These are phyloP conservation scores for Myotis myotis DNA, from an alignment of 2,797 vertebrate species.

Conservation along the genomic window DNA sequence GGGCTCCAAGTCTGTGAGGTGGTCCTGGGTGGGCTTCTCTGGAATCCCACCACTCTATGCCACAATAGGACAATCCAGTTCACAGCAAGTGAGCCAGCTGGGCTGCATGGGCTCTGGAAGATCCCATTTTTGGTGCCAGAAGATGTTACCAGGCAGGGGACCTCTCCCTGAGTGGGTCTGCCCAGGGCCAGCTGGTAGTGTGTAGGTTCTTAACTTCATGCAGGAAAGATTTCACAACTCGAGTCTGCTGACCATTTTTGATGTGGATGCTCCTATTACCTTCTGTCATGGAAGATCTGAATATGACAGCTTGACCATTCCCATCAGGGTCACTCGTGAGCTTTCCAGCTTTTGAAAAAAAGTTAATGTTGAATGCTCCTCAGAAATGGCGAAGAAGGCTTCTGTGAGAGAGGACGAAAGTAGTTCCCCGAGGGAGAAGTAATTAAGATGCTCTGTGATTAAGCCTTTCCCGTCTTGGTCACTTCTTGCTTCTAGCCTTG, in stretches of 20 bases:
- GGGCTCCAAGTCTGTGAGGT: too few relatives aligned
- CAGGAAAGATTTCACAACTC: too few relatives aligned
- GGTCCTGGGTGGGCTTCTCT: too few relatives aligned
- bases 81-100: too few relatives aligned
- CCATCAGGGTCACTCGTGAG: neutral
- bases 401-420: neutral
- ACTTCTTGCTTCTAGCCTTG: conserved; percentile 25
- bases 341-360: neutral
- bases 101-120: too few relatives aligned
- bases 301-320: neutral
- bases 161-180: too few relatives aligned
- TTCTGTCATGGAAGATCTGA: neutral
- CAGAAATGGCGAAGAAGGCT: neutral
- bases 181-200: too few relatives aligned
- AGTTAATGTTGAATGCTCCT: neutral
- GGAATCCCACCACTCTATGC: too few relatives aligned
- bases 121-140: too few relatives aligned
- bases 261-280: neutral
- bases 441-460: conserved; percentile 20
- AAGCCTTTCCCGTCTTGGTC: neutral
- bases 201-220: too few relatives aligned
- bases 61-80: too few relatives aligned
- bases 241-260: neutral
- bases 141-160: too few relatives aligned
- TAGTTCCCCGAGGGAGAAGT: neutral